Conservation (phyloP, 2,888 invertebrate genomes). For the Gryllus longicercus region DNA sequence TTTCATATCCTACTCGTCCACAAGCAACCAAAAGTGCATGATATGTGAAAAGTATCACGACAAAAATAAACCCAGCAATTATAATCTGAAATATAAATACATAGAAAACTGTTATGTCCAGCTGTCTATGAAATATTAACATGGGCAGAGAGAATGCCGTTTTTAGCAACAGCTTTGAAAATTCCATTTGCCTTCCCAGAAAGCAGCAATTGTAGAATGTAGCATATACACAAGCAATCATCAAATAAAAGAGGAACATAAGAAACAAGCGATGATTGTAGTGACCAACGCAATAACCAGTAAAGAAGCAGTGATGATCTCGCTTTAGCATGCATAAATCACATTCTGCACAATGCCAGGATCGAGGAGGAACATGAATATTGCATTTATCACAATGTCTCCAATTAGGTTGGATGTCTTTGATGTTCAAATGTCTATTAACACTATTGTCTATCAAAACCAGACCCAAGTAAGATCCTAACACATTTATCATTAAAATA, state of each 20-base stretch:
- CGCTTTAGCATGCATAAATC: slow-evolving; percentile 79
- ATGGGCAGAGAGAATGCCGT: slow-evolving; percentile 72
- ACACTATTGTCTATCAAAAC: slow-evolving; percentile 78
- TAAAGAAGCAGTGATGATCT: slow-evolving; percentile 87
- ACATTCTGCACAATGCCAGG: slow-evolving; percentile 87
- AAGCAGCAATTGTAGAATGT: slow-evolving; percentile 67
- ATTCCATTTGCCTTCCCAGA: slow-evolving; percentile 56
- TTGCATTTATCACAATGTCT: slow-evolving; percentile 76
- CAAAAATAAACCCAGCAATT: slow-evolving; percentile 62
- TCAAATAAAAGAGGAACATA: slow-evolving; percentile 70
- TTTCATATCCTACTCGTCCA: slow-evolving; percentile 75
- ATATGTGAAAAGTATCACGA: slow-evolving; percentile 63
- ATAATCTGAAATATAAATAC: slow-evolving; percentile 68
- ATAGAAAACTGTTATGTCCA: slow-evolving; percentile 63
- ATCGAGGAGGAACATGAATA: slow-evolving; percentile 70
- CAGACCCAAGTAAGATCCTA: slow-evolving; percentile 72
- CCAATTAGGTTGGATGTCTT: slow-evolving; percentile 57
- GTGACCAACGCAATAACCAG: slow-evolving; percentile 83
- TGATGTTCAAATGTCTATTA: slow-evolving; percentile 55
- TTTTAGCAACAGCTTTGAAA: slow-evolving; percentile 53
- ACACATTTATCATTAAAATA: slow-evolving; percentile 71
- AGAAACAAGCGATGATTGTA: slow-evolving; percentile 83
- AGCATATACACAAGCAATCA: slow-evolving; percentile 68
- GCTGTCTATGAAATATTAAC: slow-evolving; percentile 60
- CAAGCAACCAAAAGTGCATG: slow-evolving; percentile 66